A percentile compares a stretch with the other conserved stretches of the same genome.
Conservation (phyloP, 1,140 invertebrate genomes). For the Rhopalosiphum maidis region DNA sequence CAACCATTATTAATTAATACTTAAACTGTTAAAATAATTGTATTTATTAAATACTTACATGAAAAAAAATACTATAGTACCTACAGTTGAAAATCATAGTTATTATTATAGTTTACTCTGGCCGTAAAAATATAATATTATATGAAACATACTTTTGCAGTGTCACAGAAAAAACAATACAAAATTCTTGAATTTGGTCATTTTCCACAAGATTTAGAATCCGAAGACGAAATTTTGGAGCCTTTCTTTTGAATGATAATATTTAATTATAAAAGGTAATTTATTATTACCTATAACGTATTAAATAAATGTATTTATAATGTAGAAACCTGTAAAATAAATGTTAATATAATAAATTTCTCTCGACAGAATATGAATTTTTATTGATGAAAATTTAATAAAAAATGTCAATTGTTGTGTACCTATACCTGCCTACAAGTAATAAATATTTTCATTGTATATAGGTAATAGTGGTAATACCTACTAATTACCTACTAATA, state of each 20-base stretch:
- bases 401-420: neutral
- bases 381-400: neutral
- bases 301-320: neutral
- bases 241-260: slow-evolving; percentile 8
- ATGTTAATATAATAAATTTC: neutral
- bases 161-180: neutral
- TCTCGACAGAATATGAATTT: neutral
- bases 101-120: neutral
- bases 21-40: neutral
- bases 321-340: neutral
- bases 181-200: slow-evolving; percentile 32
- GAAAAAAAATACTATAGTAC: neutral
- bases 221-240: slow-evolving; percentile 32
- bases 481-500: no score
- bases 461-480: no score
- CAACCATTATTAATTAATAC: neutral
- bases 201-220: slow-evolving; percentile 2
- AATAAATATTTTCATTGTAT: no score
- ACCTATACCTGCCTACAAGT: no score
- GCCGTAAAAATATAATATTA: neutral
- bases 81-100: neutral
- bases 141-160: neutral
- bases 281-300: neutral
- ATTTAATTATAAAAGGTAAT: neutral
- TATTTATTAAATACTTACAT: neutral